Evolutionary conservation across 2,888 invertebrate species (phyloP).

Genomic region (Dione juno): DNA sequence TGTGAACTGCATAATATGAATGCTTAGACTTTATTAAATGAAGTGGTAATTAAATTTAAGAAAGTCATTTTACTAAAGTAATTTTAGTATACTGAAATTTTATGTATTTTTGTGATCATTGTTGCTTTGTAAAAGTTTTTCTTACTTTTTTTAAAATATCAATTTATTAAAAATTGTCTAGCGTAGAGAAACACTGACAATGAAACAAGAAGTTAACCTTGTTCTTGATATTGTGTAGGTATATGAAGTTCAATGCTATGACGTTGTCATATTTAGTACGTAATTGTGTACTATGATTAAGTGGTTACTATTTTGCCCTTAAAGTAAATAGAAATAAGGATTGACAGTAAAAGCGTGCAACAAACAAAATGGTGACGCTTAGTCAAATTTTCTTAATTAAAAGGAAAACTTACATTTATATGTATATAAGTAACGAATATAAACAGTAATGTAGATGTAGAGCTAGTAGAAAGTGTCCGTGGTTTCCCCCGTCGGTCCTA

Average conservation of each 20-base stretch:
- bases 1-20: slow-evolving; percentile 9
- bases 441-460: slow-evolving; percentile 31
- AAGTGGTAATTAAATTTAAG: slow-evolving; percentile 38
- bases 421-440: slow-evolving; percentile 16
- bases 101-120: not conserved
- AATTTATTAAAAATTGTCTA: not conserved
- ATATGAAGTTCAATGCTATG: slow-evolving; percentile 1
- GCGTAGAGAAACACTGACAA: not conserved
- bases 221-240: not conserved
- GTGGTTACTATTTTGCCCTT: not conserved
- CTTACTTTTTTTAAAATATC: not conserved
- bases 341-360: not conserved
- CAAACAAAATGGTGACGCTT: not conserved
- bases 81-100: too few species aligned
- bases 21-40: not conserved
- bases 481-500: slow-evolving; percentile 60
- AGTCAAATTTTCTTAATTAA: not conserved
- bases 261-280: not conserved
- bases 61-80: not conserved
- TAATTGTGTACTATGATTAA: not conserved
- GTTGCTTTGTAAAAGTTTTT: not conserved
- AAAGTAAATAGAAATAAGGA: not conserved
- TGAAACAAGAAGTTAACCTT: not conserved
- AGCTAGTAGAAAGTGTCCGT: slow-evolving; percentile 44
- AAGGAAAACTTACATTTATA: not conserved